Percentiles rank a stretch among this genome's conserved stretches.
phyloP scores from a whole-genome alignment of 2,797 vertebrate genomes.

The Sylvilagus floridanus region DNA sequence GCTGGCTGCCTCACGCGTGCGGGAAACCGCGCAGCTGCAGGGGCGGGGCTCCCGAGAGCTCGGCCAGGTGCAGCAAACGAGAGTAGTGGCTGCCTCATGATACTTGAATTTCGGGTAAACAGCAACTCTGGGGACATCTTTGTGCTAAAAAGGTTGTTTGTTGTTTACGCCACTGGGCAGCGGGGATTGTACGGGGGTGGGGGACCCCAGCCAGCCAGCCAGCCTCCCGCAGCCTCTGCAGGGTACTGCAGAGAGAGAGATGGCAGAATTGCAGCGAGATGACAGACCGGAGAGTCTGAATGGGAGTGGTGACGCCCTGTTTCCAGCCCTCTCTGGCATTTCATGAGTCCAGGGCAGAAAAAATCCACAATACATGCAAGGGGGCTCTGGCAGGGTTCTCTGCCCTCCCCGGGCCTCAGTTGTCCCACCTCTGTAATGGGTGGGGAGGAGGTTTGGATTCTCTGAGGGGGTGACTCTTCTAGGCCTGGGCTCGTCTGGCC shows the following conservation, averaged over 20 bases:
- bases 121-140: background rate
- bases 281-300: background rate
- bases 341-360: background rate
- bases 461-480: background rate
- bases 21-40: conserved; percentile 54
- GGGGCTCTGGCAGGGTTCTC: too few species aligned
- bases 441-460: background rate
- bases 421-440: background rate
- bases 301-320: background rate
- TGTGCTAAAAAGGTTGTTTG: background rate
- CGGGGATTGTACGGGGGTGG: too few species aligned
- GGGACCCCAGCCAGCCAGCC: too few species aligned
- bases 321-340: background rate
- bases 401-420: background rate
- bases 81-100: background rate
- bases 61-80: background rate
- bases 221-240: too few species aligned
- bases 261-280: background rate
- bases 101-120: conserved; percentile 46
- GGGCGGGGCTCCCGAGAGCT: background rate
- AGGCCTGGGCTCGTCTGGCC: background rate
- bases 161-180: background rate
- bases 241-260: background rate
- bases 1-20: conserved; percentile 47
- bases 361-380: background rate